phyloP scores from a whole-genome alignment of 1,140 invertebrate genomes.

The Sarcophaga peregrina region DNA sequence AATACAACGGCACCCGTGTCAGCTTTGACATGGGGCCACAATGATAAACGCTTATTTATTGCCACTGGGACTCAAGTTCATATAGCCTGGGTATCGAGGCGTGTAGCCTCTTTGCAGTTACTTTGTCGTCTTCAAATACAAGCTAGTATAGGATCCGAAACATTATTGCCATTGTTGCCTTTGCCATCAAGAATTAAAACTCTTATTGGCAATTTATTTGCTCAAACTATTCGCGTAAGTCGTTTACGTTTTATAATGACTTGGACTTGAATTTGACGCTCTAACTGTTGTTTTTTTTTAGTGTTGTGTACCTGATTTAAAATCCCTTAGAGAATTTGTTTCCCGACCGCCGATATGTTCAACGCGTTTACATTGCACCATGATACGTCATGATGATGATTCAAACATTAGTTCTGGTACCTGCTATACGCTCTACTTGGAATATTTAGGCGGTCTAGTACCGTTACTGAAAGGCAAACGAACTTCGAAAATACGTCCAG shows the following conservation, averaged over 20 bases:
- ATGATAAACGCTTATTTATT: constrained; percentile 92
- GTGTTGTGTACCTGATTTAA: constrained; percentile 93
- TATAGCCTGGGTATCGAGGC: constrained; percentile 91
- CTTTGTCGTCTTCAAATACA: constrained; percentile 82
- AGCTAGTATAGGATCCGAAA: constrained; percentile 72
- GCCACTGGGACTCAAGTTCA: constrained; percentile 90
- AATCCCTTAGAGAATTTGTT: constrained; percentile 90
- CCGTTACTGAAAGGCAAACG: constrained; percentile 95
- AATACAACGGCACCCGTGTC: constrained; percentile 80
- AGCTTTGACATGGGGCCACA: constrained; percentile 97
- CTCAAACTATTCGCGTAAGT: constrained; percentile 92
- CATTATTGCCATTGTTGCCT: constrained; percentile 77
- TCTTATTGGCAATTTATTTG: constrained; percentile 88
- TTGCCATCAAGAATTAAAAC: constrained; percentile 86
- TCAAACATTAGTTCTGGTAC: constrained; percentile 75
- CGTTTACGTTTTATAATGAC: background rate
- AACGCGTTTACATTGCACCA: constrained; percentile 92
- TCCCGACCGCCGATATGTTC: constrained; percentile 87
- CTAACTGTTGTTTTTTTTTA: constrained; percentile 60
- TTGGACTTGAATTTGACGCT: background rate
- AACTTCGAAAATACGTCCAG: constrained; percentile 95
- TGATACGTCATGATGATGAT: constrained; percentile 93
- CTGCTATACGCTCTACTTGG: constrained; percentile 94
- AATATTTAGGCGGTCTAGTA: constrained; percentile 95
- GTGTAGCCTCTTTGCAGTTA: constrained; percentile 89